Percentiles rank a stretch among this genome's conserved stretches.
phyloP scores from a whole-genome alignment of 2,888 invertebrate species.

The Cheiracanthium punctorium region DNA sequence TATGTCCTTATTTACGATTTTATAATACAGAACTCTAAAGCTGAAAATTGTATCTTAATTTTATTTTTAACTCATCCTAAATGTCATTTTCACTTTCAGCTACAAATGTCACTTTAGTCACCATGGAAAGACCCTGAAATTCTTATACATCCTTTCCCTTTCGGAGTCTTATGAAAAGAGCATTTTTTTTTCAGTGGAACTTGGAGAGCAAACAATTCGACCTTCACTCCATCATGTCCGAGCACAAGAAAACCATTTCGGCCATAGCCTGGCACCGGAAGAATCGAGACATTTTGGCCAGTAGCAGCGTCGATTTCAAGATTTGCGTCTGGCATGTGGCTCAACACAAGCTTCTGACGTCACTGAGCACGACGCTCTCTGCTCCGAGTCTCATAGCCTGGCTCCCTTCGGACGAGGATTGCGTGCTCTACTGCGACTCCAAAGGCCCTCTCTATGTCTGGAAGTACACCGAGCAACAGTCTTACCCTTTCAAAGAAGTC shows the following conservation, averaged over 20 bases:
- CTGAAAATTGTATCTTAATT: too few species aligned
- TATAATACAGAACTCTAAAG: too few species aligned
- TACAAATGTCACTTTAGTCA: too few species aligned
- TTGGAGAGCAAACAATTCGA: conserved; percentile 75
- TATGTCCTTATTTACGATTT: too few species aligned
- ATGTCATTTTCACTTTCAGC: too few species aligned
- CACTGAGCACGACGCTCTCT: conserved; percentile 73
- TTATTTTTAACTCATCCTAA: too few species aligned
- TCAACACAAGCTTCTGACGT: conserved; percentile 74
- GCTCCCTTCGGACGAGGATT: conserved; percentile 74
- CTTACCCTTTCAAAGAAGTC: conserved; percentile 70
- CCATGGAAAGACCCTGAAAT: too few species aligned
- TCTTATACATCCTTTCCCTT: too few species aligned
- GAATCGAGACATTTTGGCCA: conserved; percentile 76
- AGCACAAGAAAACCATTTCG: conserved; percentile 77
- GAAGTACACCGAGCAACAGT: conserved; percentile 73
- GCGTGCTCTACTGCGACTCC: conserved; percentile 73
- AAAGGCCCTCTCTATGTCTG: conserved; percentile 76
- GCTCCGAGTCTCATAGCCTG: conserved; percentile 75
- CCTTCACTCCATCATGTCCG: conserved; percentile 77
- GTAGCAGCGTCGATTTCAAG: conserved; percentile 75
- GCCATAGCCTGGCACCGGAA: conserved; percentile 76
- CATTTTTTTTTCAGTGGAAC: conserved; percentile 74
- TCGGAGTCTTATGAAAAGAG: too few species aligned
- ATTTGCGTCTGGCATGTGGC: conserved; percentile 76